Evolutionary conservation across 2,797 vertebrate genomes (phyloP).

Genomic region (Oryzias sinensis): DNA sequence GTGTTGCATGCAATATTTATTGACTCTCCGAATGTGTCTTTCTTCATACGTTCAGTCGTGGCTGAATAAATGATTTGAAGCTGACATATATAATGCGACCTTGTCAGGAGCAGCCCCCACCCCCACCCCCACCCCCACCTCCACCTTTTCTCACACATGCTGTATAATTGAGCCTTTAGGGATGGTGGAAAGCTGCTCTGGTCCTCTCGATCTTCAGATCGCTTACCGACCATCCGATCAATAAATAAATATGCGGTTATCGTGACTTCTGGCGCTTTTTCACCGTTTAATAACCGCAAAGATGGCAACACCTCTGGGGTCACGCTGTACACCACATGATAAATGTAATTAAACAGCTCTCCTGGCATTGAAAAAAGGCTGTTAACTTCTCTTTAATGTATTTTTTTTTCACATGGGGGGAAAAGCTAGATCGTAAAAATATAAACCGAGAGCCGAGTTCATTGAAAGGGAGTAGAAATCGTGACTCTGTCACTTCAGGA

Average conservation of each 20-base stretch:
- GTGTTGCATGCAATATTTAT: constrained; percentile 46
- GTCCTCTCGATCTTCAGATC: constrained; percentile 51
- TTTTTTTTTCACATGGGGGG: constrained; percentile 30
- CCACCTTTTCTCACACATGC: constrained; percentile 35
- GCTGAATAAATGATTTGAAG: constrained; percentile 43
- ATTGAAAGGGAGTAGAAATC: constrained; percentile 60
- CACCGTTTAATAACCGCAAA: constrained; percentile 35
- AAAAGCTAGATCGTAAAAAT: constrained; percentile 46
- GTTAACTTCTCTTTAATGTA: constrained; percentile 36
- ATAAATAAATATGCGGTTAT: constrained; percentile 50
- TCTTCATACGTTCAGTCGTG: constrained; percentile 46
- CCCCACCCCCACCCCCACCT: constrained; percentile 3
- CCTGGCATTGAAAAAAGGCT: constrained; percentile 47
- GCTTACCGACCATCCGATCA: constrained; percentile 57
- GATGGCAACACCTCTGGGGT: constrained; percentile 43
- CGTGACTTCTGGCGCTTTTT: constrained; percentile 31
- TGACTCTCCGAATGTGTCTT: constrained; percentile 37
- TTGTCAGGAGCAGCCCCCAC: constrained; percentile 57
- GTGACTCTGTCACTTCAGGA: constrained; percentile 9
- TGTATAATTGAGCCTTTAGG: constrained; percentile 71
- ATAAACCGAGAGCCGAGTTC: constrained; percentile 59
- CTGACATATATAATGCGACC: constrained; percentile 66
- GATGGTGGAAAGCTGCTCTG: constrained; percentile 54
- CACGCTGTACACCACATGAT: constrained; percentile 26
- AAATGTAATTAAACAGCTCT: constrained; percentile 62